phyloP scores from a whole-genome alignment of 2,888 invertebrate genomes.

The Eudasyphora cyanicolor region DNA sequence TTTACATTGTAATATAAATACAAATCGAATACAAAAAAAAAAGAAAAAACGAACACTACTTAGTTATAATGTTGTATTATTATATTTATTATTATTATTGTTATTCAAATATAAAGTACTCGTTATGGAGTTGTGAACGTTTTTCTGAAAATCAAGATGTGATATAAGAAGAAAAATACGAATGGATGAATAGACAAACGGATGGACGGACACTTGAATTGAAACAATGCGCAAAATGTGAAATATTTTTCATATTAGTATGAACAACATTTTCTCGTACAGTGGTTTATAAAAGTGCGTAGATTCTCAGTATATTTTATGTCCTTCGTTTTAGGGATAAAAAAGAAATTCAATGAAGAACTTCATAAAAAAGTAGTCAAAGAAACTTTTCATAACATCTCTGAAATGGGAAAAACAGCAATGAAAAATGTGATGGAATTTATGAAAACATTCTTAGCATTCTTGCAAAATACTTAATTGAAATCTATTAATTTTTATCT shows the following conservation, averaged over 20 bases:
- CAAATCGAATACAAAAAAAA: neutral
- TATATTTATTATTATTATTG: no score
- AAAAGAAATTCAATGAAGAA: no score
- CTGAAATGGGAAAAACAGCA: no score
- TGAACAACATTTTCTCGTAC: neutral
- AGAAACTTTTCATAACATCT: neutral
- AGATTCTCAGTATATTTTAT: no score
- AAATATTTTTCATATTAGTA: neutral
- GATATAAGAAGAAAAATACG: constrained; percentile 1
- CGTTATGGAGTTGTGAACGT: neutral
- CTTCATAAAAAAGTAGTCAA: no score
- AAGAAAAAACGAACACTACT: neutral
- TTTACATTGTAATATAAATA: no score
- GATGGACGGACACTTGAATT: neutral
- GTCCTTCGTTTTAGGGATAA: no score
- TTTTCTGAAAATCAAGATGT: constrained; percentile 28
- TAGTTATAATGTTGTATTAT: constrained; percentile 30
- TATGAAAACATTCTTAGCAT: no score
- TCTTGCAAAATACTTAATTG: no score
- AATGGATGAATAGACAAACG: neutral
- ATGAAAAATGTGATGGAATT: no score
- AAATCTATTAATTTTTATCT: no score
- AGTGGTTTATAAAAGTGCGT: neutral
- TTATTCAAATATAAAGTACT: constrained; percentile 13
- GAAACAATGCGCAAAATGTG: neutral